Base-by-base conservation (phyloP, 2,113 vertebrate species). In the Acinonyx jubatus region DNA sequence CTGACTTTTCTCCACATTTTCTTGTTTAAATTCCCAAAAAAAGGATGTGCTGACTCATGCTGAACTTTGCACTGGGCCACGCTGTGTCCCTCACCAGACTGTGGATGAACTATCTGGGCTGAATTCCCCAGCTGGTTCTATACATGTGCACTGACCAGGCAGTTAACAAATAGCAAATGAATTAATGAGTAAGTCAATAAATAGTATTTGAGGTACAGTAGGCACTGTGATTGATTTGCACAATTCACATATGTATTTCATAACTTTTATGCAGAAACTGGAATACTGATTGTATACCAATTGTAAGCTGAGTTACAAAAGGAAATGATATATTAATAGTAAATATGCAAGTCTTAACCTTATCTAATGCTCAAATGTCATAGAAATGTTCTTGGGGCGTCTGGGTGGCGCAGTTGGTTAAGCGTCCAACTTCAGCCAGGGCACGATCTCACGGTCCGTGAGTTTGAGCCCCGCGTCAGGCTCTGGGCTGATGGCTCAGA, bases 231-330 rank as follows among this genome's bases (percentile, higher is more conserved):
- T 82, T 94, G 33, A 63, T 84, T 63, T 63, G 4, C 23, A 74
- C 21, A 84, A 31, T 36, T 93, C 16, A 50, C 68, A 93, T 65
- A 74, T 74, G 7, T 31, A 84, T 61, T 92, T 92, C 38, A 48
- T 63, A 73, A 21, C 36, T 65, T 63, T 63, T 31, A 73, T 74
- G 33, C 41, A 36, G 80, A 50, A 73, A 83, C 68, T 63, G 25
- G 23, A 84, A 50, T 38, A 38, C 33, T 29, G 23, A 74, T 33
- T 16, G 52, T 63, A 19, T 50, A 29, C 11, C 55, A 36, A 21
- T 23, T 36, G 31, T 93, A 84, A 73, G 31, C 15, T 13, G 41
- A 63, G 10, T 73, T 48, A 84, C 4, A 48, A 36, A 73, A 63
- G 38, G 23, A 74, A 84, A 21, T 63, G 63, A 48, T 36, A 63